phyloP scores from a whole-genome alignment of 2,113 vertebrate species.

The Cygnus buccinator region DNA sequence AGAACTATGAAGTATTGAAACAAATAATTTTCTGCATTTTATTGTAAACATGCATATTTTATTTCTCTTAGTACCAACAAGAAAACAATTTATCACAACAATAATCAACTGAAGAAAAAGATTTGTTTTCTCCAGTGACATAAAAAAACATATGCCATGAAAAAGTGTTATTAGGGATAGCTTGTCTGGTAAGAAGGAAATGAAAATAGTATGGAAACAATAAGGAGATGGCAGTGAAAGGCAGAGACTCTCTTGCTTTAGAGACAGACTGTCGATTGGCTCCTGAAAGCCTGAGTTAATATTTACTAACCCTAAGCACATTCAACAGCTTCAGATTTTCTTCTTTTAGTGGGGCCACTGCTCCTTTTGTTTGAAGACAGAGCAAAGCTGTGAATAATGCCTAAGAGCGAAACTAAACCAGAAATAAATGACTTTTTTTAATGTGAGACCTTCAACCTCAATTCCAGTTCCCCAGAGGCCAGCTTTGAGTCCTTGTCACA shows the following conservation, averaged over 20 bases:
- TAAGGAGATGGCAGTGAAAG: background rate
- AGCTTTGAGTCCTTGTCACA: slow-evolving; percentile 39
- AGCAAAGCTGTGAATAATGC: slow-evolving; percentile 61
- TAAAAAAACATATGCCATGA: background rate
- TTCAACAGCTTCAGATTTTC: slow-evolving; percentile 35
- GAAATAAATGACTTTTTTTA: slow-evolving; percentile 55
- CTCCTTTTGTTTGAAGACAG: slow-evolving; percentile 61
- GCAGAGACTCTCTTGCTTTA: background rate
- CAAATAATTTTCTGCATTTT: background rate
- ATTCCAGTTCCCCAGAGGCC: slow-evolving; percentile 58
- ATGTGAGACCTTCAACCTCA: slow-evolving; percentile 67
- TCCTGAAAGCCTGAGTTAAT: slow-evolving; percentile 54
- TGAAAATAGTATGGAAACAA: background rate
- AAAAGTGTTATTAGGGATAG: background rate
- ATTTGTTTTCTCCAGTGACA: background rate
- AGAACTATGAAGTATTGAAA: background rate
- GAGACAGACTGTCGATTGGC: background rate
- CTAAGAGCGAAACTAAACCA: slow-evolving; percentile 61
- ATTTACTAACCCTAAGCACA: slow-evolving; percentile 63
- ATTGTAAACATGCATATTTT: background rate
- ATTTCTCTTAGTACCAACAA: background rate
- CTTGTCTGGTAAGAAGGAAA: background rate
- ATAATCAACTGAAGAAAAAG: background rate
- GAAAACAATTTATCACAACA: background rate
- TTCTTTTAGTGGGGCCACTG: slow-evolving; percentile 37